Conservation (phyloP, 2,888 invertebrate species). For the Polyploca ridens region DNA sequence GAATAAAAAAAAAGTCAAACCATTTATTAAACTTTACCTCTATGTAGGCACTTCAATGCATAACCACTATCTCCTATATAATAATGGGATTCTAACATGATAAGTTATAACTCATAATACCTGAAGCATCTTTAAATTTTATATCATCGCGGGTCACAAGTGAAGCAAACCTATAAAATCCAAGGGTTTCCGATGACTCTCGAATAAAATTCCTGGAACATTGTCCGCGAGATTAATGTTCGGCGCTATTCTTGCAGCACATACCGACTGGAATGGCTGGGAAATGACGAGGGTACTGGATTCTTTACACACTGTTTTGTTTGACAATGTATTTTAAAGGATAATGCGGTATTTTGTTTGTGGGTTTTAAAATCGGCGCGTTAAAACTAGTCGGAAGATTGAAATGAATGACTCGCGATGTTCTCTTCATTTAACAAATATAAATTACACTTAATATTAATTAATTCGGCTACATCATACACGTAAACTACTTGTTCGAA, state of each 20-base stretch:
- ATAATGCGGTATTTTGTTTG: not conserved
- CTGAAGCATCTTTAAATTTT: not conserved
- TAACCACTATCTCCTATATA: too few species aligned
- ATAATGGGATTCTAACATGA: not conserved
- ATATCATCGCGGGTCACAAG: not conserved
- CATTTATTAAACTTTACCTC: too few species aligned
- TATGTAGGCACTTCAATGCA: too few species aligned
- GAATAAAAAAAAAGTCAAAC: too few species aligned
- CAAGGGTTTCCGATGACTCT: not conserved
- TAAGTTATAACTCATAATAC: not conserved
- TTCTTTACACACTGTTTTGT: not conserved
- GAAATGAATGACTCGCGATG: too few species aligned
- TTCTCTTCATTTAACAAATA: too few species aligned
- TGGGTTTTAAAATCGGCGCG: too few species aligned
- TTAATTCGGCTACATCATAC: too few species aligned
- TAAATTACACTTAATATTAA: too few species aligned
- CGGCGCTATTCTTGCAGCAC: not conserved
- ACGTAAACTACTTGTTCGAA: too few species aligned
- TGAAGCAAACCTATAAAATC: not conserved
- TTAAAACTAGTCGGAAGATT: too few species aligned
- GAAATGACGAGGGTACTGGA: not conserved
- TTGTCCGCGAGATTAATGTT: not conserved
- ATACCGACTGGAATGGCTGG: not conserved
- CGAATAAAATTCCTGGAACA: constrained; percentile 3
- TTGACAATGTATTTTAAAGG: not conserved